Evolutionary conservation across 2,888 invertebrate genomes (phyloP), one percentile per base, ranked within the genome.

Genomic region (Tillus elongatus): DNA sequence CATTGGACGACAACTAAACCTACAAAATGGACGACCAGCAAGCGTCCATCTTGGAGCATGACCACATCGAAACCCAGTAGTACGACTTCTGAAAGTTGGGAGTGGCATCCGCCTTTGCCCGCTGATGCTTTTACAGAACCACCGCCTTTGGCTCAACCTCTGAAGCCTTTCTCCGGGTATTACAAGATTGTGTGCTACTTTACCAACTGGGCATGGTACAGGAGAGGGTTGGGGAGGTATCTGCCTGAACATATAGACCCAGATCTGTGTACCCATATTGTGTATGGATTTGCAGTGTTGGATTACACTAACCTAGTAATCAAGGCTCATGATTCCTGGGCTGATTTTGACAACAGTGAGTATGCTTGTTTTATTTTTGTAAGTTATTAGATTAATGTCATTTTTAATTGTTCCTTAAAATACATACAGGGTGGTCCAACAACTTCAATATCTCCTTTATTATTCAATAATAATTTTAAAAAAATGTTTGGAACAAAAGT

Each of bases 171-270:
- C 42, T 66, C 73, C 58, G 86, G 82, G 11, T 72, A 78, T 40
- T 87, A 77, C 60, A 88, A 87, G 63, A 73, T 90, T 0, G 84
- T 90, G 0, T 91, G 90, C 56, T 91, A 91, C 64, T 91, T 89
- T 63, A 90, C 91, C 0, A 91, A 91, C 58, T 92, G 91, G 91
- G 88, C 91, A 1, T 90, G 90, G 88, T 90, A 89, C 57, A 72
- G 89, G 14, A 77, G 78, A 50, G 89, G 87, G 0, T 57, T 75
- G 19, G 91, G 88, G 28, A 85, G 85, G 56, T 92, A 83, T 53
- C 70, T 79, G 1, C 91, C 91, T 0, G 87, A 88, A 55, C 77
- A 91, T 54, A 89, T 91, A 33, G 84, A 91, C 54, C 78, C 87
- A 1, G 77, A 81, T 40, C 73, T 92, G 1, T 95, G 93, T 57